Percentiles rank a stretch among this genome's conserved stretches.
These are phyloP conservation scores for Epirrhoe tristata DNA, from an alignment of 2,888 invertebrate genomes.

Conservation along the genomic window DNA sequence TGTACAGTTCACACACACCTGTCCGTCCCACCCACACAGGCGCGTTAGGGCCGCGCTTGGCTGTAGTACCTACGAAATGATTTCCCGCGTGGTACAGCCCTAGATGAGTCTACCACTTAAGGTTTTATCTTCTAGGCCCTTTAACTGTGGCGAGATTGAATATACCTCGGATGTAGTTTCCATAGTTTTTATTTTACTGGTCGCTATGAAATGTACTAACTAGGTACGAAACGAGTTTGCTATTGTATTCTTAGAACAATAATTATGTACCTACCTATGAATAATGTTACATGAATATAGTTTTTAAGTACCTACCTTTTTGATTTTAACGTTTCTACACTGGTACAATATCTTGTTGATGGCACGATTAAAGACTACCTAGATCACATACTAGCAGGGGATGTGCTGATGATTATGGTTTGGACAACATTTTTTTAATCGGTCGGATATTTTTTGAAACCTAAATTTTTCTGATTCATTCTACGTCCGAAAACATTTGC, in stretches of 20 bases:
- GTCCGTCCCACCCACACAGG: constrained; percentile 44
- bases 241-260: neutral
- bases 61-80: constrained; percentile 54
- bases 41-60: constrained; percentile 57
- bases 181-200: constrained; percentile 18
- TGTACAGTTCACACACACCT: constrained; percentile 24
- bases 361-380: too few species aligned
- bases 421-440: too few species aligned
- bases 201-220: constrained; percentile 4
- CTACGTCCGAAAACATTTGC: too few species aligned
- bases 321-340: too few species aligned
- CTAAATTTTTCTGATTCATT: too few species aligned
- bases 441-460: too few species aligned
- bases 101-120: constrained; percentile 54
- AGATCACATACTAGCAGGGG: too few species aligned
- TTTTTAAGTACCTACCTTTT: too few species aligned
- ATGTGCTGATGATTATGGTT: too few species aligned
- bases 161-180: constrained; percentile 32
- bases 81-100: constrained; percentile 73
- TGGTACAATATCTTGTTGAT: too few species aligned
- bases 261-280: too few species aligned
- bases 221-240: constrained; percentile 9
- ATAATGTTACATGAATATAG: too few species aligned
- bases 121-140: constrained; percentile 52
- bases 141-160: constrained; percentile 36